phyloP scores from a whole-genome alignment of 2,888 invertebrate species.

The Maniola hyperantus region DNA sequence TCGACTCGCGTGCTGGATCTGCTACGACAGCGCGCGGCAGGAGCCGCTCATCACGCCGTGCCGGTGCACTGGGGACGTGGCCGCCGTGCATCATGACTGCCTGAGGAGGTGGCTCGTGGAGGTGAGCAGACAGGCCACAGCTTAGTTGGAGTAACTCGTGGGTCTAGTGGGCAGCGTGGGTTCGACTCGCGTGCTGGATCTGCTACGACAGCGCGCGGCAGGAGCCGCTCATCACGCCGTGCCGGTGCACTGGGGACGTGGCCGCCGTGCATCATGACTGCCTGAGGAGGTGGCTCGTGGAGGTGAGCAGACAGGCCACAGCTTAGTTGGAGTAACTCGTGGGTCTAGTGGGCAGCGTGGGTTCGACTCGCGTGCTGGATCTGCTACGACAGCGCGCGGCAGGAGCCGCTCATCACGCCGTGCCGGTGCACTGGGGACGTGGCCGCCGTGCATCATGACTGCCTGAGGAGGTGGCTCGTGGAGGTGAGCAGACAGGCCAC shows the following conservation, averaged over 20 bases:
- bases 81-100: conserved; percentile 95
- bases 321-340: too few species aligned
- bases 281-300: conserved; percentile 93
- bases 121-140: conserved; percentile 81
- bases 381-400: conserved; percentile 92
- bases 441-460: conserved; percentile 96
- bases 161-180: conserved; percentile 68
- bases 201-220: conserved; percentile 92
- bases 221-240: conserved; percentile 94
- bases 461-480: conserved; percentile 93
- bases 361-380: conserved; percentile 91
- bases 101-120: conserved; percentile 94
- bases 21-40: conserved; percentile 91
- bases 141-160: too few species aligned
- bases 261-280: conserved; percentile 96
- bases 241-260: conserved; percentile 96
- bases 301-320: conserved; percentile 85
- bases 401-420: conserved; percentile 93
- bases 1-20: conserved; percentile 92
- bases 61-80: conserved; percentile 96
- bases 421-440: conserved; percentile 97
- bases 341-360: conserved; percentile 67
- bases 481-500: conserved; percentile 86
- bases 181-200: conserved; percentile 91
- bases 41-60: conserved; percentile 95